Evolutionary conservation across 2,888 invertebrate genomes (phyloP), one percentile per base, ranked within the genome.

Genomic region (Keiferia lycopersicella): DNA sequence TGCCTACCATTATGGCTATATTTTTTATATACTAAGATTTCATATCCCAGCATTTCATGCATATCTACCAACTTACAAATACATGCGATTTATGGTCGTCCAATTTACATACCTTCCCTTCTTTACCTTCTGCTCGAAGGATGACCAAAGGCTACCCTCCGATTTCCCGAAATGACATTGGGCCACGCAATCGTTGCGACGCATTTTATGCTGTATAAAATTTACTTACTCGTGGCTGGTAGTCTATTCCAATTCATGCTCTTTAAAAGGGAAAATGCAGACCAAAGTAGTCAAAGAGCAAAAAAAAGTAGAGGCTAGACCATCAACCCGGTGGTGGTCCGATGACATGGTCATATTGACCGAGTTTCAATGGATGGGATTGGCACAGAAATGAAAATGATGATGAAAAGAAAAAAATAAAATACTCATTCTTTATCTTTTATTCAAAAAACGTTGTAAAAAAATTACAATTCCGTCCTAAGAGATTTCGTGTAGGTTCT

Each of bases 401-500:
- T n/a, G n/a, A n/a, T n/a, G n/a, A 26, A 56, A 56, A 68, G 70
- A 72, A 79, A 88, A 72, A 79, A 88, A 87, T 88, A 73, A 88
- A 88, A 88, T 82, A 76, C 82, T 77, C 75, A 80, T 82, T 83
- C 77, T 61, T 73, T 74, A 75, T 73, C 71, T 75, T 88, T 88
- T 87, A 87, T 86, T 88, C 68, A 66, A 80, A 82, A 83, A 78
- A 70, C 63, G 67, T 77, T 81, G 78, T 81, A 81, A 82, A 84
- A 71, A 71, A 71, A 67, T 73, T 64, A 67, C 65, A 64, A 14
- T 39, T 59, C 61, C 60, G 34, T 30, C 48, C 39, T 61, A 45
- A 7, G 34, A 26, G 60, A 39, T 22, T 59, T 53, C 14, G 22
- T 26, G 26, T 1, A 53, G 12, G 51, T 53, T 22, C 51, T 60